Percentiles rank a stretch among this genome's conserved stretches.
Conservation (phyloP, 2,888 invertebrate species). For the Pandemis cinnamomeana region DNA sequence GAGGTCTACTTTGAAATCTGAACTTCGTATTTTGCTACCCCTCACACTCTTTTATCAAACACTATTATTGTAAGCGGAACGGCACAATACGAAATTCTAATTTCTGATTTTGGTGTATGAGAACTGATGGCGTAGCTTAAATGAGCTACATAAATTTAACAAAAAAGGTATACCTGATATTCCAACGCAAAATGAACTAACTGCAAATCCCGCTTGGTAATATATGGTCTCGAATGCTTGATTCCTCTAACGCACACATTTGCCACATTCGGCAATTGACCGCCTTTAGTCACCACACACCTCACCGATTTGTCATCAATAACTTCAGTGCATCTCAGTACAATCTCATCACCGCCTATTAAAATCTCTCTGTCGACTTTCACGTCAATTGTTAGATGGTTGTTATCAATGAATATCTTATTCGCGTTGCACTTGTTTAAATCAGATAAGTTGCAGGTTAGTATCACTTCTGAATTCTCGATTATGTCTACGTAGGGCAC, state of each 20-base stretch:
- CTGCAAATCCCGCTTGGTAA: constrained; percentile 55
- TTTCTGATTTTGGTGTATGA: no score
- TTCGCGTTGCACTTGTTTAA: constrained; percentile 55
- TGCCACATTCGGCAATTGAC: constrained; percentile 49
- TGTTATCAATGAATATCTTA: constrained; percentile 58
- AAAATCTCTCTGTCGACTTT: constrained; percentile 54
- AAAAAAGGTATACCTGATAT: constrained; percentile 52
- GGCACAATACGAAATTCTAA: no score
- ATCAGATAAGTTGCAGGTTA: constrained; percentile 50
- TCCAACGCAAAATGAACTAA: constrained; percentile 56
- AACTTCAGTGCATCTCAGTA: constrained; percentile 51
- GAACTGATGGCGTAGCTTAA: no score
- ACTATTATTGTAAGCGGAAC: no score
- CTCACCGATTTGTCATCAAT: constrained; percentile 47
- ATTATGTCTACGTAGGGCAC: constrained; percentile 38
- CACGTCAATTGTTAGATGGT: constrained; percentile 50
- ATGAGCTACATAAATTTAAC: neutral
- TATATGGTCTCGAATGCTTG: constrained; percentile 45
- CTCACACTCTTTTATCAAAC: no score
- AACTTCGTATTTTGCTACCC: no score
- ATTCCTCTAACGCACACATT: constrained; percentile 52
- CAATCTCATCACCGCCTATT: constrained; percentile 53
- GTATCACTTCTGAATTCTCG: constrained; percentile 47
- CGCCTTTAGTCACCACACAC: constrained; percentile 55
- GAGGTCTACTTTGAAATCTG: no score